Percentiles rank a stretch among this genome's conserved stretches.
These are phyloP conservation scores for Hydrochoerus hydrochaeris DNA, from an alignment of 2,113 vertebrate species.

Conservation along the genomic window DNA sequence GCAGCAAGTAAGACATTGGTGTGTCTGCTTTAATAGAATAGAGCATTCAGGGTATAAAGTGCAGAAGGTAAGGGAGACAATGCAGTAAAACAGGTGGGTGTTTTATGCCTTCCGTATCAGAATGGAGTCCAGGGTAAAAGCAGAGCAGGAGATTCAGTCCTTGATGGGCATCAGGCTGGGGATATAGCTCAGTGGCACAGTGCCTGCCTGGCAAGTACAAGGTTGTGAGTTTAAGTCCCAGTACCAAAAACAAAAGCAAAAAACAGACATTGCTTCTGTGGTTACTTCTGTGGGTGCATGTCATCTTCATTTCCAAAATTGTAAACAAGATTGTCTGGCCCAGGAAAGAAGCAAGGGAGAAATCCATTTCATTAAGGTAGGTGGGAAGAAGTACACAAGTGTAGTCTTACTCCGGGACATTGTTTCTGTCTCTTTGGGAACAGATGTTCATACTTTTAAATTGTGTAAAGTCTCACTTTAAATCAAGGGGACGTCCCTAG, in stretches of 20 bases:
- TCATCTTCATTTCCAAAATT: background rate
- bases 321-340: background rate
- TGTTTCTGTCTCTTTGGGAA: background rate
- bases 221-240: too few relatives aligned
- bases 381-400: background rate
- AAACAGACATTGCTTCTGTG: background rate
- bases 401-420: background rate
- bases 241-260: too few relatives aligned
- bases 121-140: background rate
- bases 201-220: too few relatives aligned
- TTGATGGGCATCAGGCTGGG: background rate
- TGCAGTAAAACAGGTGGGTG: background rate
- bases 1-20: background rate
- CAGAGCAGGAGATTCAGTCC: background rate
- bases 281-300: background rate
- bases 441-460: background rate
- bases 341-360: background rate
- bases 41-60: background rate
- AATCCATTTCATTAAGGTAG: background rate
- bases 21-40: background rate
- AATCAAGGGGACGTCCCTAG: background rate
- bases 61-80: background rate
- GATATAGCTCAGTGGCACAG: too few relatives aligned
- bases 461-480: background rate
- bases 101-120: background rate